Percentiles rank a stretch among this genome's conserved stretches.
These are phyloP conservation scores for Drosophila formosana DNA, from an alignment of 2,888 invertebrate species.

Conservation along the genomic window DNA sequence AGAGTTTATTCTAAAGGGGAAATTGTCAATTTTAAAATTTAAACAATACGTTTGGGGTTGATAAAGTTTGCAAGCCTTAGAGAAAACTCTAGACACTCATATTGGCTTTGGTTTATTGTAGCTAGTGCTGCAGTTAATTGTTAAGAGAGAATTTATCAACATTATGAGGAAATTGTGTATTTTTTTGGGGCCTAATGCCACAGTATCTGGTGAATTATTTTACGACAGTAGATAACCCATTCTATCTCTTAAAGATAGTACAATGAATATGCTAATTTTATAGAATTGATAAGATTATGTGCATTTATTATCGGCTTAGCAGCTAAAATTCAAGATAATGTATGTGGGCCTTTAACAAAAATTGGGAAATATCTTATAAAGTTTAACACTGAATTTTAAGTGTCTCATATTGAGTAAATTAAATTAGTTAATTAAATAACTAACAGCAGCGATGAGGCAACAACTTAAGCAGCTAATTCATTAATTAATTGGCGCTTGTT, in stretches of 20 bases:
- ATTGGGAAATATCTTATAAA: neutral
- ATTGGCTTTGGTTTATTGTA: too few relatives aligned
- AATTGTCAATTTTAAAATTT: neutral
- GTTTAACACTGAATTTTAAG: neutral
- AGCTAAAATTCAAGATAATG: neutral
- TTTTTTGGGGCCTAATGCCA: neutral
- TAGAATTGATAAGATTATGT: constrained; percentile 2
- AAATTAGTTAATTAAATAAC: neutral
- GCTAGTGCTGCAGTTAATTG: too few relatives aligned
- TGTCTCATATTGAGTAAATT: neutral
- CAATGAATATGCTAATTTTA: neutral
- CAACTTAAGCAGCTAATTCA: neutral
- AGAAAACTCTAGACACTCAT: too few relatives aligned
- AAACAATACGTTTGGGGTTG: neutral
- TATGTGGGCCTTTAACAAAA: neutral
- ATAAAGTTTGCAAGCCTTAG: too few relatives aligned
- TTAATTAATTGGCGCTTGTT: neutral
- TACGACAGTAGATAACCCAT: neutral
- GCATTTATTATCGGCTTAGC: neutral
- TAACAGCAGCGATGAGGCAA: neutral
- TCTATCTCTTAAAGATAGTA: neutral
- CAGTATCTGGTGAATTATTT: neutral
- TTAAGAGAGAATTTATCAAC: too few relatives aligned
- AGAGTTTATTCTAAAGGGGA: too few relatives aligned
- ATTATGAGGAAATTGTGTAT: too few relatives aligned